phyloP scores from a whole-genome alignment of 1,140 invertebrate species.

The Drosophila ambigua region DNA sequence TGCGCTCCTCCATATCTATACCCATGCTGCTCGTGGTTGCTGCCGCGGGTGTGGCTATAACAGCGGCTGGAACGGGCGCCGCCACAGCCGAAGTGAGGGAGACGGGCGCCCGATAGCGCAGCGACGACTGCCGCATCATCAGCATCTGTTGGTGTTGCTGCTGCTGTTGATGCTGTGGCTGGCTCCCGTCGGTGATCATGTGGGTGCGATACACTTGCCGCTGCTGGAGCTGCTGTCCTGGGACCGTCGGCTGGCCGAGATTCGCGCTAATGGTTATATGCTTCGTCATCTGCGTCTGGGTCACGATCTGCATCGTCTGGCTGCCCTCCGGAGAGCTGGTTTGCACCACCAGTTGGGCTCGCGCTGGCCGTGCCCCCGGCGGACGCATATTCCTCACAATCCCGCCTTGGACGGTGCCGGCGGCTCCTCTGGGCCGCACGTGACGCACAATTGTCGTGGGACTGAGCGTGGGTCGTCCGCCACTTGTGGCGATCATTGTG shows the following conservation, averaged over 20 bases:
- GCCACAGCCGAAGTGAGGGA: constrained; percentile 5
- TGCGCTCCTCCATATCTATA: constrained; percentile 75
- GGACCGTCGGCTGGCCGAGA: constrained; percentile 49
- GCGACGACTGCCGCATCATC: constrained; percentile 55
- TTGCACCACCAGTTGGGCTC: constrained; percentile 57
- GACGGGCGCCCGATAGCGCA: constrained; percentile 45
- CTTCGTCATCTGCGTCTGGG: constrained; percentile 51
- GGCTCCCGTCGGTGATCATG: constrained; percentile 36
- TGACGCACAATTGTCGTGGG: constrained; percentile 60
- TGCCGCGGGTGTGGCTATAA: constrained; percentile 14
- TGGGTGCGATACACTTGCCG: constrained; percentile 60
- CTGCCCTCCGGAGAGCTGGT: constrained; percentile 37
- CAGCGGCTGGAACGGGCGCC: constrained; percentile 12
- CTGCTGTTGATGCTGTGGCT: constrained; percentile 45
- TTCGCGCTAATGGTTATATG: constrained; percentile 64
- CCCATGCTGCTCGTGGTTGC: constrained; percentile 36
- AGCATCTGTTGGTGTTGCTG: constrained; percentile 63
- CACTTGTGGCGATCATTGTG: constrained; percentile 46
- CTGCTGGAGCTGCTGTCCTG: constrained; percentile 42
- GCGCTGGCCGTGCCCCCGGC: constrained; percentile 42
- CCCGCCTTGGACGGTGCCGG: constrained; percentile 22
- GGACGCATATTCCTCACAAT: constrained; percentile 56
- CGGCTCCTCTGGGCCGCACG: constrained; percentile 53
- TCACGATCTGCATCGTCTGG: constrained; percentile 69
- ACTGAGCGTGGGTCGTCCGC: constrained; percentile 18